These are phyloP conservation scores for Mobula hypostoma DNA, from an alignment of 2,113 vertebrate genomes.

Conservation along the genomic window DNA sequence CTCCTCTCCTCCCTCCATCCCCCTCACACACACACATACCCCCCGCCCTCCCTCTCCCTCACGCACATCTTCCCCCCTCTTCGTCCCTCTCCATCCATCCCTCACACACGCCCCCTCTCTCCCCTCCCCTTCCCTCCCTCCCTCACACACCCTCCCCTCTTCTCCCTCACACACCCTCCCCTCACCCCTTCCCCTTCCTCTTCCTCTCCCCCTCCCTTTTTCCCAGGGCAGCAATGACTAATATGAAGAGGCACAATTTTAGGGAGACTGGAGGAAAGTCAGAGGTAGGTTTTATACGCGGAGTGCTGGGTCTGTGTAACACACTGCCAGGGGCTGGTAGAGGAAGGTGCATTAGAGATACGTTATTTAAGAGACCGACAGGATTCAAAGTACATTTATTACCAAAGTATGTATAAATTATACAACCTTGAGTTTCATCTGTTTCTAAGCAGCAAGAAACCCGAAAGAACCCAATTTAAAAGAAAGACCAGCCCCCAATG, in stretches of 20 bases:
- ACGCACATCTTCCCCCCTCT: constrained; percentile 51
- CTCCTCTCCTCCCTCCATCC: constrained; percentile 48
- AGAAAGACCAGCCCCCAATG: no score
- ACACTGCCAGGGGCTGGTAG: no score
- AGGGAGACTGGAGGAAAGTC: background rate
- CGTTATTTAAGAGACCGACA: no score
- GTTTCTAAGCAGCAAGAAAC: no score
- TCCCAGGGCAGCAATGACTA: background rate
- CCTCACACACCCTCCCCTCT: background rate
- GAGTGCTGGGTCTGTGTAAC: background rate
- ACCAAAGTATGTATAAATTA: no score
- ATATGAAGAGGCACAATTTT: background rate
- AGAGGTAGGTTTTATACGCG: background rate
- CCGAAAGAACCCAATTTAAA: no score
- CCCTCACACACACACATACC: constrained; percentile 25
- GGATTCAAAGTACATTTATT: no score
- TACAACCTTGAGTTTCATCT: no score
- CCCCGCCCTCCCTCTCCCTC: constrained; percentile 50
- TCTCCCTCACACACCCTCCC: background rate
- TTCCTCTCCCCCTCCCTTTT: background rate
- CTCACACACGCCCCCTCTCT: no score
- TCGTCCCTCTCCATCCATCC: constrained; percentile 36
- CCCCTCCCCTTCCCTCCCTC: background rate
- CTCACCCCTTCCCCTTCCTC: background rate
- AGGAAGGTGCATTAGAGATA: no score